Percentiles rank a stretch among this genome's conserved stretches.
These are phyloP conservation scores for Aurelia sp. DNA, from an alignment of 30 jellyfish, hydroid and myxozoan species.

Conservation along the genomic window DNA sequence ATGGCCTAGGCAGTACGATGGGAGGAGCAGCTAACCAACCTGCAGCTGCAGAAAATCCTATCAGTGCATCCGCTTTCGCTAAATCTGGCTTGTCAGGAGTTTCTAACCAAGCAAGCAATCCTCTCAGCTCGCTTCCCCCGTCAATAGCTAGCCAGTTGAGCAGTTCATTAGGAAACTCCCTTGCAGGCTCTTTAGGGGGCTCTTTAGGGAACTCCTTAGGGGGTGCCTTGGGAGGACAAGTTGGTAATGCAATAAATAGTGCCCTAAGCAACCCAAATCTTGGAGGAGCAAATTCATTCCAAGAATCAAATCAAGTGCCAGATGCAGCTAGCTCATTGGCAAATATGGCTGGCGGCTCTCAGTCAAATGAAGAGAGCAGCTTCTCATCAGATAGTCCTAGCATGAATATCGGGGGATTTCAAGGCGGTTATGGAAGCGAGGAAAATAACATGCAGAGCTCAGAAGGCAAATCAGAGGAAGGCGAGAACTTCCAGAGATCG, in stretches of 20 bases:
- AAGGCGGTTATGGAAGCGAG: conserved; percentile 73
- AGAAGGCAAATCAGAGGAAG: conserved; percentile 71
- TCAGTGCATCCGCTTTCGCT: conserved; percentile 76
- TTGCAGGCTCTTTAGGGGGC: conserved; percentile 63
- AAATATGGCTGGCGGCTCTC: conserved; percentile 49
- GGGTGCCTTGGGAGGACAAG: conserved; percentile 33
- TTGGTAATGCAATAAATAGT: conserved; percentile 26
- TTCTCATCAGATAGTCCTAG: conserved; percentile 89
- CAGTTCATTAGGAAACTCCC: conserved; percentile 25
- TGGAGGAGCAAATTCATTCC: conserved; percentile 47
- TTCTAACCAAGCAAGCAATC: conserved; percentile 10
- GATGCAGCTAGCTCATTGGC: conserved; percentile 47
- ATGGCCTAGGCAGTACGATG: conserved; percentile 54
- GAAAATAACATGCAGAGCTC: conserved; percentile 53
- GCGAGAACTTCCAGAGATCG: conserved; percentile 80
- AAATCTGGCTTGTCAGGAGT: conserved; percentile 91
- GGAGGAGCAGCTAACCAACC: conserved; percentile 37
- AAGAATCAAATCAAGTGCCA: conserved; percentile 50
- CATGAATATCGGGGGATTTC: conserved; percentile 96
- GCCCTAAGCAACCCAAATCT: conserved; percentile 36
- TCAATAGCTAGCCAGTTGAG: conserved; percentile 50
- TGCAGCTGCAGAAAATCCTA: conserved; percentile 47
- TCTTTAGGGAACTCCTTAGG: conserved; percentile 44
- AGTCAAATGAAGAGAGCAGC: conserved; percentile 72
- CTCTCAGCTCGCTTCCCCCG: conserved; percentile 1